These are phyloP conservation scores for Galeopterus variegatus DNA, from an alignment of 2,113 vertebrate genomes.

Conservation along the genomic window DNA sequence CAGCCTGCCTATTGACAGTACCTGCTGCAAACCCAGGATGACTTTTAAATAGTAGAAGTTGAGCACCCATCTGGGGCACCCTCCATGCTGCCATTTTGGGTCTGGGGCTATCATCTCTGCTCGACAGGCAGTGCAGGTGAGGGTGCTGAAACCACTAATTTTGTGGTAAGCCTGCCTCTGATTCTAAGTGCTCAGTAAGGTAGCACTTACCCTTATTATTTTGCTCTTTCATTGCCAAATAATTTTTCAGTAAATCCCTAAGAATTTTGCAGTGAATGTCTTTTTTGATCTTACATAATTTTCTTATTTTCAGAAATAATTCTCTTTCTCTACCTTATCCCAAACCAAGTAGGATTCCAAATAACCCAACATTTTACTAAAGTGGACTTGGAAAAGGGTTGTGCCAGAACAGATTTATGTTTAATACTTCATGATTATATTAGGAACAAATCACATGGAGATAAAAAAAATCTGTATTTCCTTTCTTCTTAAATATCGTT, in stretches of 20 bases:
- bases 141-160: no score
- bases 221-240: neutral
- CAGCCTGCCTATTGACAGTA: neutral
- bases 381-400: neutral
- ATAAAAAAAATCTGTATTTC: neutral
- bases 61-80: neutral
- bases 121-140: accelerated
- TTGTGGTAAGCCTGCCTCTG: neutral
- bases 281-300: neutral
- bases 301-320: neutral
- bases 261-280: neutral
- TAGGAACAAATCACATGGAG: neutral
- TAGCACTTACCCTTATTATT: neutral
- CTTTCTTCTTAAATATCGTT: neutral
- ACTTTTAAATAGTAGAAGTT: neutral
- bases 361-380: neutral
- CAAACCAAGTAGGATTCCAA: neutral
- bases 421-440: neutral
- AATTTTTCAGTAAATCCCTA: neutral
- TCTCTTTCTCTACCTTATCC: neutral
- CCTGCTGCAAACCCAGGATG: neutral
- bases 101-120: neutral
- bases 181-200: neutral
- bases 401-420: neutral
- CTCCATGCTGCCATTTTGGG: neutral